Evolutionary conservation across 2,797 vertebrate species (phyloP), one percentile per base, ranked within the genome.

Genomic region (Poeciliopsis infans): DNA sequence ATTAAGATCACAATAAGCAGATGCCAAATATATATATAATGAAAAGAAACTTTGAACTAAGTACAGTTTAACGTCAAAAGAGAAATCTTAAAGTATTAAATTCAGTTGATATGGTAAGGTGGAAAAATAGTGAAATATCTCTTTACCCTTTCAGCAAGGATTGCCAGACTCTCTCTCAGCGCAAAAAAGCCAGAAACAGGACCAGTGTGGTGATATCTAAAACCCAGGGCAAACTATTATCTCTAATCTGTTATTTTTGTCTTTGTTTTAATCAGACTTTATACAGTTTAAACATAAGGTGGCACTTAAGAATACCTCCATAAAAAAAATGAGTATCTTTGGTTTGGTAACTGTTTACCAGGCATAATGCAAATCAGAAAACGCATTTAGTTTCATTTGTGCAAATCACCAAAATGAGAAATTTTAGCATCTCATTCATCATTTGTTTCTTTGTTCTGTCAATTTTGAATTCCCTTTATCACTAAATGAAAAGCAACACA

Each of bases 151-250:
- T 99, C 98, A 0, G 85, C 95, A 25, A 99, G 83, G 80, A 97
- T 91, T 4, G 98, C 96, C 87, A 99, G 92, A 90, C 97, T 96
- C 92, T 99, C 98, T 85, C 98, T 94, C 83, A 99, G 90, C 80
- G 95, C 86, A 61, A 96, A 97, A 88, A 99, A 95, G 82, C 95
- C 94, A 79, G 95, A 95, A 57, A 98, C 93, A 0, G 98, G 97
- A 0, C 94, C 95, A 0, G 98, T 99, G 86, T 99, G 98, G 75
- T 99, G 98, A 82, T 98, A 98, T 84, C 98, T 99, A 93, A 84
- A 92, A 86, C 3, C 71, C 59, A 92, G 74, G 79, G 15, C 45
- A 82, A 16, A 73, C 0, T 2, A 41, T 74, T 45, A 49, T 45
- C 46, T 43, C 6, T 59, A 23, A 6, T 16, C 10, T 25, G 1